Evolutionary conservation across 92 coral and sea anemone species (phyloP), one percentile per base, ranked within the genome.

Genomic region (Galaxea fascicularis): DNA sequence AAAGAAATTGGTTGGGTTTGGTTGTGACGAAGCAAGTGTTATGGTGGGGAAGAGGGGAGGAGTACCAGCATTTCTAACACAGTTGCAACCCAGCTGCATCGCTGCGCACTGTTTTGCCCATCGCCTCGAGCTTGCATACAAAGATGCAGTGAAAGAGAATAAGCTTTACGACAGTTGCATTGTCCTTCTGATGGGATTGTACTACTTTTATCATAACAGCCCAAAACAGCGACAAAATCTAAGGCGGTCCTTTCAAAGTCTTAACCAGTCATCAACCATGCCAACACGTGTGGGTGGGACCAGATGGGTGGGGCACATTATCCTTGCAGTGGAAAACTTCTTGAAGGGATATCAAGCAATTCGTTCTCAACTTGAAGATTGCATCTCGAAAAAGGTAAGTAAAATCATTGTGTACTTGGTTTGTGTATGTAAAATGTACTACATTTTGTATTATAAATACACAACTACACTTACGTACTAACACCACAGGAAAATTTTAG

Each of bases 241-340:
- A n/a, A 76, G 74, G 58, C 20, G 80, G 69, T 22, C 65, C 25
- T 58, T 58, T 21, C 65, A 58, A 58, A 78, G 66, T 10, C 52
- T 84, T 22, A 84, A 65, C 54, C 82, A 70, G 15, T 22, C 88
- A 41, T 71, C 82, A 46, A 64, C 74, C 39, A 74, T 84, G 82
- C 76, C 76, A 65, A 74, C 88, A 44, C 62, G 82, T 47, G 82
- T 65, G 12, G 76, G 88, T 18, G 88, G 76, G 28, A 84, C 88
- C 14, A 67, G 82, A 30, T 84, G 82, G 88, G 82, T 84, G 73
- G 88, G 88, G 82, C 87, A 82, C 87, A 53, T 82, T 25, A 31
- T 82, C 14, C 87, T 52, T 59, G 63, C 87, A 11, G 60, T 82
- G 21, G 77, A 75, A 4, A 59, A 80, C 77, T 68, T 51, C 39